Conservation (phyloP, 1,140 invertebrate genomes). For the Drosophila sulfurigaster region DNA sequence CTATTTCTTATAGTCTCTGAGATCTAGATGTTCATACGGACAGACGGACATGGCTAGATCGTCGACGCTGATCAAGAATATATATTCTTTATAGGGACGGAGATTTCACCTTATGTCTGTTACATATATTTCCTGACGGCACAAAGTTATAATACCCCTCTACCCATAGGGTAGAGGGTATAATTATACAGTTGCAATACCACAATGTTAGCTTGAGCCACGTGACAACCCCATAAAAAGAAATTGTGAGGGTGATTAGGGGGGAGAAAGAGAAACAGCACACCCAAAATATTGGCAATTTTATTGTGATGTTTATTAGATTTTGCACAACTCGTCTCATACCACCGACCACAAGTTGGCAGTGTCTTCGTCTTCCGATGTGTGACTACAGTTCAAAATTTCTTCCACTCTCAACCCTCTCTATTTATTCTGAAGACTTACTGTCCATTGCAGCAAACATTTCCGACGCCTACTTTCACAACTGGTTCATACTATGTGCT, state of each 20-base stretch:
- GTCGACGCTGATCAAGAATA: too few species aligned
- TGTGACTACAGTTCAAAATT: slow-evolving; percentile 33
- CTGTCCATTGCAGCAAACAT: slow-evolving; percentile 50
- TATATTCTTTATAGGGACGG: too few species aligned
- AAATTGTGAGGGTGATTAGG: not conserved
- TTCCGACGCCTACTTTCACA: slow-evolving; percentile 53
- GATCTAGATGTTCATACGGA: too few species aligned
- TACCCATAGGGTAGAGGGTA: too few species aligned
- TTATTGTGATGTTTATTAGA: slow-evolving; percentile 55
- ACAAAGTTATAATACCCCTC: too few species aligned
- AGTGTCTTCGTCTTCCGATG: slow-evolving; percentile 33
- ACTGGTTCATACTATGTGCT: slow-evolving; percentile 43
- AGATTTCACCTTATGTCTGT: too few species aligned
- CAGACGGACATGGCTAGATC: too few species aligned
- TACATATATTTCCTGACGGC: too few species aligned
- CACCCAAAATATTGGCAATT: slow-evolving; percentile 31
- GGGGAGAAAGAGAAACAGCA: not conserved
- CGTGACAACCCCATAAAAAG: slow-evolving; percentile 46
- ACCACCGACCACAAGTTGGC: slow-evolving; percentile 43
- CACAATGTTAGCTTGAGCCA: slow-evolving; percentile 50
- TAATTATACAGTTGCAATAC: slow-evolving; percentile 1
- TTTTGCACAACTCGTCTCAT: slow-evolving; percentile 34
- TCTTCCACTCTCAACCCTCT: slow-evolving; percentile 42
- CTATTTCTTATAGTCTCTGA: too few species aligned
- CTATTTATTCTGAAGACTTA: slow-evolving; percentile 15